phyloP scores from a whole-genome alignment of 2,113 vertebrate species.

The Sinocyclocheilus anshuiensis region DNA sequence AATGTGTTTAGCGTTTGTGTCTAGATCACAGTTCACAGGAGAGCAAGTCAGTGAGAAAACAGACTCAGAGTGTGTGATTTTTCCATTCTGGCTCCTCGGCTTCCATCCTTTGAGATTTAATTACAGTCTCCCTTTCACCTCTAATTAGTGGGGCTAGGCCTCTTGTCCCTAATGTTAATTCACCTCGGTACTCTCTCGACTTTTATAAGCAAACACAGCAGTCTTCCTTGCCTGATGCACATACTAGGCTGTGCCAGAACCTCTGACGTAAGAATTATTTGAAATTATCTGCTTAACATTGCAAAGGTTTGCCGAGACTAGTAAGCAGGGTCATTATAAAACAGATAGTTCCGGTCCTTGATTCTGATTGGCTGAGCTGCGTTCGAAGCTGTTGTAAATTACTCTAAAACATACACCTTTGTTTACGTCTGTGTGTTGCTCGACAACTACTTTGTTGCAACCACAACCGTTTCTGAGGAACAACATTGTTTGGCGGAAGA shows the following conservation, averaged over 20 bases:
- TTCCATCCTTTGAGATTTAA: constrained; percentile 74
- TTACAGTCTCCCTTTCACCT: constrained; percentile 78
- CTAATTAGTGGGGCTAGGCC: constrained; percentile 74
- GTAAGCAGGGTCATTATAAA: not conserved
- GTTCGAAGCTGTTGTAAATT: no score
- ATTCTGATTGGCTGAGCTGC: no score
- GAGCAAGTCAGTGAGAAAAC: constrained; percentile 61
- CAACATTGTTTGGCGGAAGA: no score
- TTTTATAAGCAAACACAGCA: constrained; percentile 60
- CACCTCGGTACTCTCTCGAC: constrained; percentile 62
- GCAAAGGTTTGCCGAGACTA: not conserved
- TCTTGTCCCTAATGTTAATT: constrained; percentile 68
- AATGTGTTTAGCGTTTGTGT: constrained; percentile 34
- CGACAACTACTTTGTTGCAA: no score
- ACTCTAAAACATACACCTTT: no score
- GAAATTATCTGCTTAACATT: not conserved
- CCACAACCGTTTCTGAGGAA: no score
- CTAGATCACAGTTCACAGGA: constrained; percentile 61
- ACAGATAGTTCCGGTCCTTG: no score
- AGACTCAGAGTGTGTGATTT: constrained; percentile 62
- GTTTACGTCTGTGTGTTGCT: no score
- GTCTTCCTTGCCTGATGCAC: constrained; percentile 44
- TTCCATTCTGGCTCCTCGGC: constrained; percentile 58
- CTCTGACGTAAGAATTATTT: constrained; percentile 23
- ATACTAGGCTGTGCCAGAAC: constrained; percentile 57